Percentiles rank a stretch among this genome's conserved stretches.
Evolutionary conservation across 2,113 vertebrate species (phyloP).

Genomic region (Arizona elegans): DNA sequence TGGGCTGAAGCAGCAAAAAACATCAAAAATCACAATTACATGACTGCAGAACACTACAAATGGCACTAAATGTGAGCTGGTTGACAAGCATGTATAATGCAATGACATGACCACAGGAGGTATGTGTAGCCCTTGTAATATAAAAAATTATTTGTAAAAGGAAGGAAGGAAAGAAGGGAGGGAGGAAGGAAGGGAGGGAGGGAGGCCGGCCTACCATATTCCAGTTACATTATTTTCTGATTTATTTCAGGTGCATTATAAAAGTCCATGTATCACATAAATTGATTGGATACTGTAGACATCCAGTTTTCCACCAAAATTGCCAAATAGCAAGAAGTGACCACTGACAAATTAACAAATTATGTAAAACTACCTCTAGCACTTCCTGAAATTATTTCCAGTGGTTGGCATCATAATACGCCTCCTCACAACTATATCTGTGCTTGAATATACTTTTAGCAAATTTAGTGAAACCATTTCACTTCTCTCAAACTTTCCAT

Average conservation of each 20-base stretch:
- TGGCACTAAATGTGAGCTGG: not conserved
- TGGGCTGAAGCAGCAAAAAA: not conserved
- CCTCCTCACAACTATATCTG: not conserved
- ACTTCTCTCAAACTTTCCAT: not conserved
- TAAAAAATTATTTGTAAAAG: not conserved
- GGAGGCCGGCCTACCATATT: not conserved
- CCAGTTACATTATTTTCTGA: not conserved
- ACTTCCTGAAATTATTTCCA: not conserved
- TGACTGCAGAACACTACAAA: not conserved
- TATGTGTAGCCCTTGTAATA: not conserved
- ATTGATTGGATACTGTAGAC: not conserved
- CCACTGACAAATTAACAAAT: not conserved
- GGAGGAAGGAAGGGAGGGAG: too few relatives aligned
- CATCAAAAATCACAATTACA: not conserved
- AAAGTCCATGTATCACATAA: not conserved
- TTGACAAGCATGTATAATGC: not conserved
- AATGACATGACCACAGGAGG: not conserved
- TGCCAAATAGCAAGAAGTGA: not conserved
- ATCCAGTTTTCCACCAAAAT: not conserved
- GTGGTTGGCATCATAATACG: not conserved
- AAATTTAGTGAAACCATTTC: not conserved
- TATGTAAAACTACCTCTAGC: not conserved
- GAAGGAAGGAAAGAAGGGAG: too few relatives aligned
- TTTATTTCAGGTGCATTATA: not conserved
- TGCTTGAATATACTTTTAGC: not conserved